Conservation (phyloP, 1,140 invertebrate species). For the Drosophila grimshawi region DNA sequence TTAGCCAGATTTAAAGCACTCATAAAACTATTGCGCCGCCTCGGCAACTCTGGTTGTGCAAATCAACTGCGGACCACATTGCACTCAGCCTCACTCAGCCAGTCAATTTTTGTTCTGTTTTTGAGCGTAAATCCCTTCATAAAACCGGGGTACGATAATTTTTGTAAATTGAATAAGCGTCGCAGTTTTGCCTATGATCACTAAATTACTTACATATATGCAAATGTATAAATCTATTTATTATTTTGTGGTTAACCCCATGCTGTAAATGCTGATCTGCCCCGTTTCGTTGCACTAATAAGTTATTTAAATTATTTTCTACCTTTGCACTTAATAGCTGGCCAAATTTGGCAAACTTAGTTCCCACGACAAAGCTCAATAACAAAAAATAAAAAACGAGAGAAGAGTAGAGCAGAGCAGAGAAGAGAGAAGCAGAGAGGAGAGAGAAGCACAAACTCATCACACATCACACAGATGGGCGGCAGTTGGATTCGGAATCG, state of each 20-base stretch:
- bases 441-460: slow-evolving; percentile 47
- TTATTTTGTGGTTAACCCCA: slow-evolving; percentile 31
- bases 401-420: background rate
- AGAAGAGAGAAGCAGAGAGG: slow-evolving; percentile 10
- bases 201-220: background rate
- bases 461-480: slow-evolving; percentile 60
- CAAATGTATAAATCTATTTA: slow-evolving; percentile 7
- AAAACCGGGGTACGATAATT: slow-evolving; percentile 35
- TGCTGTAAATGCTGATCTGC: background rate
- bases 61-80: slow-evolving; percentile 35
- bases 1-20: slow-evolving; percentile 53
- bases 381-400: slow-evolving; percentile 41
- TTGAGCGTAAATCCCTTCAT: slow-evolving; percentile 56
- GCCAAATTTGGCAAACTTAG: slow-evolving; percentile 50
- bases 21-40: slow-evolving; percentile 60
- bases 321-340: slow-evolving; percentile 26
- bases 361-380: slow-evolving; percentile 64
- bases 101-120: background rate
- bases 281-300: background rate
- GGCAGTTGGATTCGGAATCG: slow-evolving; percentile 21
- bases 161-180: slow-evolving; percentile 46
- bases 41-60: slow-evolving; percentile 76
- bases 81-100: slow-evolving; percentile 46
- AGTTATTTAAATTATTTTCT: slow-evolving; percentile 36
- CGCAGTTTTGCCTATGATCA: slow-evolving; percentile 25